These are phyloP conservation scores for Perccottus glenii DNA, from an alignment of 2,113 vertebrate genomes.

Conservation along the genomic window DNA sequence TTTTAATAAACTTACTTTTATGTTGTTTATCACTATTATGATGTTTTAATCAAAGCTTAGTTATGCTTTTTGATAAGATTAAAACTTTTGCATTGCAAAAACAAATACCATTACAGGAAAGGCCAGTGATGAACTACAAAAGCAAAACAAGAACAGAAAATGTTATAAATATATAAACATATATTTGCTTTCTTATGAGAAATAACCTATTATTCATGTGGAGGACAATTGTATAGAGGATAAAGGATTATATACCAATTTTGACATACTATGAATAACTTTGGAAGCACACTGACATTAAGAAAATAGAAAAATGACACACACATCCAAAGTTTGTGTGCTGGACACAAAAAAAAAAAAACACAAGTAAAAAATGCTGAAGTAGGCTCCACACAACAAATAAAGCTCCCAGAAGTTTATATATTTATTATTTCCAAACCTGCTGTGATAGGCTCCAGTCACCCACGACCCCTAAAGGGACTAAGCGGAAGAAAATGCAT, in stretches of 20 bases:
- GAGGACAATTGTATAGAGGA: neutral
- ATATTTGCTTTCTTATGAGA: neutral
- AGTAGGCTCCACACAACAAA: too few species aligned
- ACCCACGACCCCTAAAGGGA: too few species aligned
- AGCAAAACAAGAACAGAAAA: neutral
- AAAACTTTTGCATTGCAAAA: neutral
- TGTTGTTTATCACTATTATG: too few species aligned
- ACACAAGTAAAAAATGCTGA: too few species aligned
- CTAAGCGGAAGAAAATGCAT: too few species aligned
- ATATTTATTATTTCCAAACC: too few species aligned
- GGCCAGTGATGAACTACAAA: neutral
- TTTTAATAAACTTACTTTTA: constrained; percentile 14
- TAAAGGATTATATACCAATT: neutral
- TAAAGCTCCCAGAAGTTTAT: too few species aligned
- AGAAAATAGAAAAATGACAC: too few species aligned
- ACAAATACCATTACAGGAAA: neutral
- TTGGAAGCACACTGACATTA: too few species aligned
- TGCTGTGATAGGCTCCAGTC: too few species aligned
- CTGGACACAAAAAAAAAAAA: too few species aligned
- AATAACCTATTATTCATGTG: neutral
- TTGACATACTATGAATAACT: neutral
- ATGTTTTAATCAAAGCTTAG: neutral
- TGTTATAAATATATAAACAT: neutral
- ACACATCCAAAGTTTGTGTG: too few species aligned
- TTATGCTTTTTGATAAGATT: constrained; percentile 1